Evolutionary conservation across 2,113 vertebrate genomes (phyloP).

Genomic region (Scomber japonicus): DNA sequence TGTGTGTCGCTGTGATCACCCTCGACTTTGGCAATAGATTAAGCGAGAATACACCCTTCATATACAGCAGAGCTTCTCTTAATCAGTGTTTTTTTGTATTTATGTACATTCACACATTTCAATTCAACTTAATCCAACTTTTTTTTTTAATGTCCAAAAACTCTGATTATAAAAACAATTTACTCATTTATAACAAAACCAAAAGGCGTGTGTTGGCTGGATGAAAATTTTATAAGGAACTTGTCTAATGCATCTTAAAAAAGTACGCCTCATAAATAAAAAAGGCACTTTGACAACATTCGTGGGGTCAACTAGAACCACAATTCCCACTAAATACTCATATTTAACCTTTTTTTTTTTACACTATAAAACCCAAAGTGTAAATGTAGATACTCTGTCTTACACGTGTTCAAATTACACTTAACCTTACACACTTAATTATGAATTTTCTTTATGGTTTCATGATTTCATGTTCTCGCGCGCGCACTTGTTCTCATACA

Average conservation of each 20-base stretch:
- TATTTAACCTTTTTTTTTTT: neutral
- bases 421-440: neutral
- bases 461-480: too few species aligned
- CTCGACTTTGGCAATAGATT: slow-evolving; percentile 25
- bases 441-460: neutral
- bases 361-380: neutral
- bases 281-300: neutral
- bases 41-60: slow-evolving; percentile 21
- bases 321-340: neutral
- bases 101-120: neutral
- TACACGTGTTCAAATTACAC: neutral
- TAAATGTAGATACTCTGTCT: neutral
- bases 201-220: neutral
- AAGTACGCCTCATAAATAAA: neutral
- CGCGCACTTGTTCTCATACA: neutral
- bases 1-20: slow-evolving; percentile 33
- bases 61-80: slow-evolving; percentile 36
- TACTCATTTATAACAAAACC: neutral
- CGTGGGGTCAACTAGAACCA: neutral
- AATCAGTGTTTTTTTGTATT: slow-evolving; percentile 25
- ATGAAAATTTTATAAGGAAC: neutral
- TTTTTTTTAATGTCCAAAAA: neutral
- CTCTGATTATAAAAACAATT: too few species aligned
- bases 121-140: too few species aligned
- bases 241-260: neutral